Base-by-base conservation (phyloP, 1,140 invertebrate genomes). In the Magallana gigas region DNA sequence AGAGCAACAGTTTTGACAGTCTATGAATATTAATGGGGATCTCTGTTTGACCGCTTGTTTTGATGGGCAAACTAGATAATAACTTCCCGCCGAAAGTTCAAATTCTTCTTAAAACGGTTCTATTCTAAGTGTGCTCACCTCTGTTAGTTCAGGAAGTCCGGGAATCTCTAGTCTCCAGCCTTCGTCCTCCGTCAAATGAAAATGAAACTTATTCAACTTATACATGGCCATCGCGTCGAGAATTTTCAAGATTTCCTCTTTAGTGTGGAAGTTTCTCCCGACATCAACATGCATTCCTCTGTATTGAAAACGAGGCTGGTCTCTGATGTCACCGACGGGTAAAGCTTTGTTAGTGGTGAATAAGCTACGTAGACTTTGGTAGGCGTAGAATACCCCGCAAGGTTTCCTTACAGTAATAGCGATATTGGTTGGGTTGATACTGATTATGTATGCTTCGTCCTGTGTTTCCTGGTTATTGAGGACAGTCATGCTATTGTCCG, bases 181-280 rank as follows among this genome's bases (percentile, higher is more conserved):
- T 83, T 94, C 93, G 84, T 94, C 94, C 57, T 94, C 94, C 0
- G 94, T 87, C 9, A 94, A 83, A 88, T 94, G 94, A 29, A 94
- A 90, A 80, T 94, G 92, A 9, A 94, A 91, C 62, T 88, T 92
- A 81, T 94, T 94, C 18, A 94, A 83, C 86, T 94, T 94, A 85
- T 94, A 94, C 60, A 89, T 83, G 8, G 91, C 91, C 94, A 94
- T 94, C 5, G 88, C 89, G 60, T 94, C 92, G 4, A 95, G 57
- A 7, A 93, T 85, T 57, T 89, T 90, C 76, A 91, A 87, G 8
- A 94, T 90, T 16, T 91, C 88, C 12, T 91, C 89, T 86, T 92
- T 93, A 7, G 85, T 60, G 11, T 92, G 90, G 83, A 95, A 95
- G 89, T 95, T 93, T 48, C 94, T 90, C 0, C 90, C 90, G 5